These are phyloP conservation scores for Samia ricini DNA, from an alignment of 1,140 invertebrate genomes.

Conservation along the genomic window DNA sequence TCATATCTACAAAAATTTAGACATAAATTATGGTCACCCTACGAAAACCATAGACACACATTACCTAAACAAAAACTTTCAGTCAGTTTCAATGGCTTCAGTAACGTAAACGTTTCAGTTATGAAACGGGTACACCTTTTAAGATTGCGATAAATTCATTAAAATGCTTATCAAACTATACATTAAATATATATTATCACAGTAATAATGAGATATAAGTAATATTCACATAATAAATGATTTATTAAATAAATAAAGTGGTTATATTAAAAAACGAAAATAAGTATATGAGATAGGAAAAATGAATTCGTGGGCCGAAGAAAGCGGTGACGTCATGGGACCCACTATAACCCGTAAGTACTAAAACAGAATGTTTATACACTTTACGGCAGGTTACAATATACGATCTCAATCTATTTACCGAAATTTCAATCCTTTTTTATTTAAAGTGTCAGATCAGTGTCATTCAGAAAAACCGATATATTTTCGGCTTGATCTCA, in stretches of 20 bases:
- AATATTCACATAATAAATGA: too few relatives aligned
- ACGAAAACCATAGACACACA: conserved; percentile 28
- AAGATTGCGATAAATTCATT: background rate
- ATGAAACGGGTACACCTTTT: conserved; percentile 19
- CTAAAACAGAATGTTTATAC: background rate
- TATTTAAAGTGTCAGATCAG: too few relatives aligned
- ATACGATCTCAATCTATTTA: too few relatives aligned
- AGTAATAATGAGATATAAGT: too few relatives aligned
- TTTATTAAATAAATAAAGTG: too few relatives aligned
- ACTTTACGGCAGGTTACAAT: too few relatives aligned
- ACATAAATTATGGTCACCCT: conserved; percentile 31
- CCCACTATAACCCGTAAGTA: conserved; percentile 57
- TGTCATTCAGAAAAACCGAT: too few relatives aligned
- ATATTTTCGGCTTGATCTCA: too few relatives aligned
- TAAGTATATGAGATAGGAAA: conserved; percentile 7
- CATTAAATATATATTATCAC: background rate
- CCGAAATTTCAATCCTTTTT: too few relatives aligned
- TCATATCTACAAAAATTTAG: background rate
- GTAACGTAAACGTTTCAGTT: conserved; percentile 46
- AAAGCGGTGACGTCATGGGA: conserved; percentile 51
- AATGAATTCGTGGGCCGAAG: conserved; percentile 58
- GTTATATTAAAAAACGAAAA: background rate
- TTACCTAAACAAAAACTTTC: conserved; percentile 32
- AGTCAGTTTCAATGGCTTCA: conserved; percentile 42
- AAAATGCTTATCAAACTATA: background rate